Conservation (phyloP, 2,888 invertebrate genomes). For the Microctonus aethiopoides region DNA sequence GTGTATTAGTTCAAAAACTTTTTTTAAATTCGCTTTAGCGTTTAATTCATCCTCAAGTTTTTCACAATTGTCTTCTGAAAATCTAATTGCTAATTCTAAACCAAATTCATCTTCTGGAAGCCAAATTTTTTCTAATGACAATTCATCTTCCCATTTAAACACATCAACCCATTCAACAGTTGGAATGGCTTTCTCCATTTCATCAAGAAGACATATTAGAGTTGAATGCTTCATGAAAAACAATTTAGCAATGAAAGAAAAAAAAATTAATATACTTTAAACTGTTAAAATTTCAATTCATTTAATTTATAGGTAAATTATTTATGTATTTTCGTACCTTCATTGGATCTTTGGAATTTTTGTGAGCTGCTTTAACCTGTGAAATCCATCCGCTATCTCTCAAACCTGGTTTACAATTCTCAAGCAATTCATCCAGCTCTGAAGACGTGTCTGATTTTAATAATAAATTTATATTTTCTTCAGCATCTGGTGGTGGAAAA, state of each 20-base stretch:
- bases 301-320: too few relatives aligned
- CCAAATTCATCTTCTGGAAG: conserved; percentile 59
- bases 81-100: conserved; percentile 55
- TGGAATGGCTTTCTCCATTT: conserved; percentile 63
- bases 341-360: conserved; percentile 49
- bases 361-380: conserved; percentile 55
- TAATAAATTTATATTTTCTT: conserved; percentile 21
- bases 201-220: conserved; percentile 54
- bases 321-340: conserved; percentile 47
- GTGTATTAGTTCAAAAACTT: conserved; percentile 55
- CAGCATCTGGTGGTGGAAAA: conserved; percentile 49
- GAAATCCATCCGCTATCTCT: conserved; percentile 59
- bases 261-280: not conserved
- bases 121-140: conserved; percentile 44
- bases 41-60: conserved; percentile 40
- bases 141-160: conserved; percentile 53
- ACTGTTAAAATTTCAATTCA: too few relatives aligned
- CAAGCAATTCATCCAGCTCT: conserved; percentile 52
- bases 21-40: conserved; percentile 51
- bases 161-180: conserved; percentile 59
- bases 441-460: conserved; percentile 40
- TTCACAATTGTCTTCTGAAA: conserved; percentile 53
- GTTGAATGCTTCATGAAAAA: conserved; percentile 50
- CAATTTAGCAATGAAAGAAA: not conserved
- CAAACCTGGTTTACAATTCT: conserved; percentile 54